Evolutionary conservation across 2,113 vertebrate genomes (phyloP).

Genomic region (Diglossa brunneiventris): DNA sequence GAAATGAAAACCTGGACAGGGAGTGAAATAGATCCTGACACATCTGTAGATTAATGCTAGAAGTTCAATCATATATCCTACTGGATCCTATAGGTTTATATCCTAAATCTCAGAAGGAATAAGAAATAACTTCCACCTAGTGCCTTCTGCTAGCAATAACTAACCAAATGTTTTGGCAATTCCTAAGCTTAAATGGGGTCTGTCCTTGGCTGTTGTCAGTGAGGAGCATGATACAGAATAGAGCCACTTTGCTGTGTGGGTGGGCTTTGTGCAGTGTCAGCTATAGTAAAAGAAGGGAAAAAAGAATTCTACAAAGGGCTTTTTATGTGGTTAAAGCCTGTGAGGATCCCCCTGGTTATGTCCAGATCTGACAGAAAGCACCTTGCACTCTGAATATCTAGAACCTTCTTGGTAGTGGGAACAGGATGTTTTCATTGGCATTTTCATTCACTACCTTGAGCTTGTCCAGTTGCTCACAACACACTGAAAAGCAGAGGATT

Average conservation of each 20-base stretch:
- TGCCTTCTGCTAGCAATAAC: not conserved
- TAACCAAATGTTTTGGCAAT: not conserved
- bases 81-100: not conserved
- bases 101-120: not conserved
- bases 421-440: not conserved
- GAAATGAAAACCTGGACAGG: not conserved
- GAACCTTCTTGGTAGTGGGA: not conserved
- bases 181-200: not conserved
- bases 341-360: not conserved
- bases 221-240: not conserved
- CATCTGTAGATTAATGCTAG: not conserved
- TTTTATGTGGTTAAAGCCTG: not conserved
- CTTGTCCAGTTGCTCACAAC: not conserved
- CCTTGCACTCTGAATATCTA: not conserved
- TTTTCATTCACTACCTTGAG: not conserved
- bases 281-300: not conserved
- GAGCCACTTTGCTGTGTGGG: not conserved
- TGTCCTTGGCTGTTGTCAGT: not conserved
- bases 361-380: not conserved
- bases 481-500: not conserved
- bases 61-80: not conserved
- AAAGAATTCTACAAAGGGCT: not conserved
- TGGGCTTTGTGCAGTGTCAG: not conserved
- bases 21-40: not conserved
- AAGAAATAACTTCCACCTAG: not conserved